Percentiles rank a stretch among this genome's conserved stretches.
Conservation (phyloP, 2,113 vertebrate species). For the Epinephelus cyanopodus region DNA sequence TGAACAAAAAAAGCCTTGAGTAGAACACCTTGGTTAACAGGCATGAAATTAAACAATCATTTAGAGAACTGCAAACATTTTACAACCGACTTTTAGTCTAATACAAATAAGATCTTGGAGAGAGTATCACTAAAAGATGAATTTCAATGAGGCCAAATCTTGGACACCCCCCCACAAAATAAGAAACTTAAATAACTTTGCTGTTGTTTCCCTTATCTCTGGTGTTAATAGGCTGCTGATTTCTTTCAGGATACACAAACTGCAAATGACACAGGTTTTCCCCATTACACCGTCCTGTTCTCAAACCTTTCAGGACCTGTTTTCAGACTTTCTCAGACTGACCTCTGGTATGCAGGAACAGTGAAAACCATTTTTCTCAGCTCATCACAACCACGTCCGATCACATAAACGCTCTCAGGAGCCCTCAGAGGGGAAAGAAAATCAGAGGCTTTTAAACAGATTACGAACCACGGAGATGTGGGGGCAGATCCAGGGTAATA, state of each 20-base stretch:
- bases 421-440: neutral
- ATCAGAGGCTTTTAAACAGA: neutral
- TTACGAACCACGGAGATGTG: neutral
- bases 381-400: neutral
- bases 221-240: neutral
- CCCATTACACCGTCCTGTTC: neutral
- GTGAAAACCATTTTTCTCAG: neutral
- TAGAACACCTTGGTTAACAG: no score
- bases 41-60: no score
- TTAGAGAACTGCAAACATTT: no score
- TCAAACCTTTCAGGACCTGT: neutral
- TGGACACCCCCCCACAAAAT: no score
- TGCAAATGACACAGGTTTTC: neutral
- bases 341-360: neutral
- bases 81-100: no score
- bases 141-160: no score
- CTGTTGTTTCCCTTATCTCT: neutral
- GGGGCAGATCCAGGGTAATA: neutral
- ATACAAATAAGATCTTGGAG: no score
- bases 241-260: neutral
- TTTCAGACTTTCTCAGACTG: neutral
- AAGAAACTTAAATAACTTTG: no score
- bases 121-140: no score
- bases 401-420: neutral
- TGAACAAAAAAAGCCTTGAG: no score